phyloP scores from a whole-genome alignment of 2,113 vertebrate species.

The rat (Rattus norvegicus) region DNA sequence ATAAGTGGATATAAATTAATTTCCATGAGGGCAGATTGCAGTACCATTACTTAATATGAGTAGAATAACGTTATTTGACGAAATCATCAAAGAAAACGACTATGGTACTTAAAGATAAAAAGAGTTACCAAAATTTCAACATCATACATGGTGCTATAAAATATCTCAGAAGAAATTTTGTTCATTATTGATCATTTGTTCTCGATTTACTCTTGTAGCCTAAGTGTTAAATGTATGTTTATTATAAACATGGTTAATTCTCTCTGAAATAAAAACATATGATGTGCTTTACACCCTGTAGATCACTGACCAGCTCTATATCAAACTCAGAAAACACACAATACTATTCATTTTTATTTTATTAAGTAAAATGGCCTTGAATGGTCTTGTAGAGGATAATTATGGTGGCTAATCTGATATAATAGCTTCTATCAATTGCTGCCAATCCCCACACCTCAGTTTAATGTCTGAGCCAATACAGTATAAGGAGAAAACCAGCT shows the following conservation, averaged over 20 bases:
- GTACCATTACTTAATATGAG: not conserved
- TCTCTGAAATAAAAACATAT: not conserved
- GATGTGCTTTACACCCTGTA: not conserved
- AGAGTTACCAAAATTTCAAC: not conserved
- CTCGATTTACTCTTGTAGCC: not conserved
- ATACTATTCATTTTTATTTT: not conserved
- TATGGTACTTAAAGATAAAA: not conserved
- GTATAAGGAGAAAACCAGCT: not conserved
- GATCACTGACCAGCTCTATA: not conserved
- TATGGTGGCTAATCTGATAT: not conserved
- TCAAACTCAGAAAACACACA: not conserved
- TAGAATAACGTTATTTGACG: not conserved
- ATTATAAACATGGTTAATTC: not conserved
- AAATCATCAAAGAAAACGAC: not conserved
- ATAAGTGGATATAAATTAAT: not conserved
- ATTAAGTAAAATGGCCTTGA: not conserved
- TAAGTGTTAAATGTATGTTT: not conserved
- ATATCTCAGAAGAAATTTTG: not conserved
- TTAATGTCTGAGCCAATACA: no score
- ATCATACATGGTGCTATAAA: not conserved
- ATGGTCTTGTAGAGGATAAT: accelerated
- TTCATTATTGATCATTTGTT: not conserved
- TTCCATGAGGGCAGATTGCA: not conserved
- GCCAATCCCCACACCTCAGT: not conserved
- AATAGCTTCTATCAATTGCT: not conserved